Evolutionary conservation across 2,888 invertebrate species (phyloP), one percentile per base, ranked within the genome.

Genomic region (Silvanus unidentatus): DNA sequence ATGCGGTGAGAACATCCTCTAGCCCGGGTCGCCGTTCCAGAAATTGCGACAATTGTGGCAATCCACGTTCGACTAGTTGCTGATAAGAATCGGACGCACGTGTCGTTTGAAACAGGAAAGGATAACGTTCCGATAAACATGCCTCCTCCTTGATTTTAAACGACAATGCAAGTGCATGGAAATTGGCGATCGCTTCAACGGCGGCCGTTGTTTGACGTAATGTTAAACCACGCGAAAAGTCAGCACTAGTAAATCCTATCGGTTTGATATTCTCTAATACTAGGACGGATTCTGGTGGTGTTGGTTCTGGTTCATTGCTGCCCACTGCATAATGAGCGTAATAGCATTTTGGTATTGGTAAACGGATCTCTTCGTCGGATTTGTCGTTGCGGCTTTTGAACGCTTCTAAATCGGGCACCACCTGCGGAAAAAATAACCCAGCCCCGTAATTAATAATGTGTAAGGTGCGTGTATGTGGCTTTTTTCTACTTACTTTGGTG

Each of bases 71-170:
- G 2, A 88, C 84, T 16, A 88, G 74, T 47, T 87, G 84, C 50
- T 88, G 82, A 62, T 88, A 88, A 2, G 87, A 87, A 54, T 87
- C 86, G 0, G 87, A 86, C 0, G 88, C 88, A 60, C 84, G 76
- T 34, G 84, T 83, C 29, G 86, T 86, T 57, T 87, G 86, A 59
- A 88, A 88, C 11, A 88, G 74, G 64, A 88, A 88, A 11, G 79
- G 77, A 55, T 80, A 81, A 37, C 75, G 72, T 52, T 78, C 76
- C 1, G 75, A 73, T 8, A 81, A 62, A 1, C 71, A 62, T 43
- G 72, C 71, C 10, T 70, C 74, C 48, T 78, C 77, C 56, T 75
- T 74, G 9, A 80, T 70, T 62, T 80, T 80, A 58, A 81, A 70
- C 3, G 77, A 80, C 2, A 88, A 71, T 0, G 87, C 86, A 1